Conservation (phyloP, 2,113 vertebrate genomes). For the Phycodurus eques region DNA sequence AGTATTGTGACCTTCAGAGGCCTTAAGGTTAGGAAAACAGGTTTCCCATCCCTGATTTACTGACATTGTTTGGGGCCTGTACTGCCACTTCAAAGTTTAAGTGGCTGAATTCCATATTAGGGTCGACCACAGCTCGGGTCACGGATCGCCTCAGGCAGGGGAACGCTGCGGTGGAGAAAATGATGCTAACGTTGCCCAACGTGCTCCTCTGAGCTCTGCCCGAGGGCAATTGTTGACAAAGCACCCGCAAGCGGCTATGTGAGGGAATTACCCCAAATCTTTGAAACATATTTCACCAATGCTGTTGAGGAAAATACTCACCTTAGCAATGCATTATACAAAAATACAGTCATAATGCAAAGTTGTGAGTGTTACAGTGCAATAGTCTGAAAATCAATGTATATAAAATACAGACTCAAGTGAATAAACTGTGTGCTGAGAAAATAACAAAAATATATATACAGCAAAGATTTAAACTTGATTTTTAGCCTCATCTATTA, state of each 20-base stretch:
- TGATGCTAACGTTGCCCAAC: conserved; percentile 27
- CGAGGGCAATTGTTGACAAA: background rate
- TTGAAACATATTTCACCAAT: background rate
- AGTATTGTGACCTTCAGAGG: background rate
- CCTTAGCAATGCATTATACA: background rate
- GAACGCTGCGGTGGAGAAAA: conserved; percentile 1
- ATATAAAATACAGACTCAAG: background rate
- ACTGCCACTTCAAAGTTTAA: conserved; percentile 20
- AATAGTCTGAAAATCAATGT: background rate
- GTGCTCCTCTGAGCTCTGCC: conserved; percentile 13
- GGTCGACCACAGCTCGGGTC: background rate
- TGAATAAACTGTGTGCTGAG: too few species aligned
- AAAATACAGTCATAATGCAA: background rate
- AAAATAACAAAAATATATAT: too few species aligned
- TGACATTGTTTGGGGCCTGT: conserved; percentile 6
- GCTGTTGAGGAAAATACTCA: background rate
- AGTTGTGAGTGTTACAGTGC: background rate
- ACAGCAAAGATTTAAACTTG: too few species aligned
- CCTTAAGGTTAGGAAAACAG: background rate
- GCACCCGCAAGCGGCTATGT: background rate
- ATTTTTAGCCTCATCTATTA: too few species aligned
- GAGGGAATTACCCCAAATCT: background rate
- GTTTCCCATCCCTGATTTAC: background rate
- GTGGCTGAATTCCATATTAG: conserved; percentile 3
- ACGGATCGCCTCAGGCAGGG: conserved; percentile 16